Base-by-base conservation (phyloP, 35 echinoderm and acorn worm species). In the Ophioderma brevispina region DNA sequence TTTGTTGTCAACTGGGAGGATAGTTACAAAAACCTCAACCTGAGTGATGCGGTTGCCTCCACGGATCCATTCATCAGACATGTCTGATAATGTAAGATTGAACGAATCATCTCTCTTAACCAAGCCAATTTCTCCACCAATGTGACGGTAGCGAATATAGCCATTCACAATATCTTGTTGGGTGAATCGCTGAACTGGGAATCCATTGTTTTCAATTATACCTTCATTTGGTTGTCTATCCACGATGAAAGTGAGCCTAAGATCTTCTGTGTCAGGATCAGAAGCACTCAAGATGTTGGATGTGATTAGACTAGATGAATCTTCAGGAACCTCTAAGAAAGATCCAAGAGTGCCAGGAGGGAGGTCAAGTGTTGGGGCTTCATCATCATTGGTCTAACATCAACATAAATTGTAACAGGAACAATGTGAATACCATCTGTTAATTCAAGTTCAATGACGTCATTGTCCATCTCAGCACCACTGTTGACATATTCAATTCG, bases 121-220 rank as follows among this genome's bases (percentile, higher is more conserved):
- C 46, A 92, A 91, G 10, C 97, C 97, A 77, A 99, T 99, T 77
- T 99, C 97, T 36, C 94, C 97, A 75, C 93, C 90, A 64, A 94
- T 99, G 77, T 99, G 97, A 5, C 85, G 85, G 85, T 99, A 99
- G 2, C 93, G 84, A 32, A 99, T 82, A 77, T 83, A 86, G 38
- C 97, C 97, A 91, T 99, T 99, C 13, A 99, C 87, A 80, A 99
- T 95, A 41, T 99, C 97, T 32, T 94, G 94, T 77, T 99, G 97
- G 35, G 97, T 95, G 64, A 99, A 99, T 19, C 63, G 30, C 11
- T 90, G 78, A 36, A 82, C 80, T 40, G 88, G 76, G 11, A 91
- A n/a, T 75, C 94, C 88, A 64, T 95, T 95, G 40, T 37, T 87
- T 84, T 99, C 93, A 92, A 99, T 95, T 0, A 84, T 80, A 76